Conservation (phyloP, 2,888 invertebrate species). For the Agrotis clavis region DNA sequence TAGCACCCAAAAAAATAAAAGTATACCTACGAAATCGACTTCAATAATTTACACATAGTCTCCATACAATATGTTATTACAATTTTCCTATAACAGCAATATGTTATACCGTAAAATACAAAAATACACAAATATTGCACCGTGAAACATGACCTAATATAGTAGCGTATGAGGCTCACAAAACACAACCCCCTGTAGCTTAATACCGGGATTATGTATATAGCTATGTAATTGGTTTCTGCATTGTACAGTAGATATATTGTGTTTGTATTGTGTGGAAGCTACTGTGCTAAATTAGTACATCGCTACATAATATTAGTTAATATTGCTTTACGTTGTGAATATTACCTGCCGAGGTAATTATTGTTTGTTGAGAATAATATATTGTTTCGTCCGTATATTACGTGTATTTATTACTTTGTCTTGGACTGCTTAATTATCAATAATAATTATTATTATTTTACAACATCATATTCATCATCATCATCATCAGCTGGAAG, state of each 20-base stretch:
- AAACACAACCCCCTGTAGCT: background rate
- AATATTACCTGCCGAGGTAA: conserved; percentile 5
- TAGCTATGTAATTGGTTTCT: conserved; percentile 41
- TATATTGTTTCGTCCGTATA: background rate
- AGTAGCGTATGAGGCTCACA: background rate
- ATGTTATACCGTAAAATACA: conserved; percentile 7
- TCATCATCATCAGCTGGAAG: too few species aligned
- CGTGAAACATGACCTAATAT: conserved; percentile 5
- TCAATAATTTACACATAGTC: too few species aligned
- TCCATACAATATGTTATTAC: background rate
- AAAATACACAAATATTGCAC: conserved; percentile 12
- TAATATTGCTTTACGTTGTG: background rate
- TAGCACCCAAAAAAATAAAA: too few species aligned
- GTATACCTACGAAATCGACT: too few species aligned
- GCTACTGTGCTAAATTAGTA: conserved; percentile 5
- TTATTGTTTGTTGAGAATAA: background rate
- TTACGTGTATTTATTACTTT: background rate
- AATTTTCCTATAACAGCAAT: conserved; percentile 12
- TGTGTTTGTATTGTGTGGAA: background rate
- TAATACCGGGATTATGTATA: conserved; percentile 19
- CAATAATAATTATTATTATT: background rate
- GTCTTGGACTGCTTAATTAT: background rate
- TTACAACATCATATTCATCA: too few species aligned
- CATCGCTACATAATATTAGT: conserved; percentile 26
- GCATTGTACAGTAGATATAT: conserved; percentile 11